Evolutionary conservation across 2,888 invertebrate species (phyloP).

Genomic region (Pegoplata infirma): DNA sequence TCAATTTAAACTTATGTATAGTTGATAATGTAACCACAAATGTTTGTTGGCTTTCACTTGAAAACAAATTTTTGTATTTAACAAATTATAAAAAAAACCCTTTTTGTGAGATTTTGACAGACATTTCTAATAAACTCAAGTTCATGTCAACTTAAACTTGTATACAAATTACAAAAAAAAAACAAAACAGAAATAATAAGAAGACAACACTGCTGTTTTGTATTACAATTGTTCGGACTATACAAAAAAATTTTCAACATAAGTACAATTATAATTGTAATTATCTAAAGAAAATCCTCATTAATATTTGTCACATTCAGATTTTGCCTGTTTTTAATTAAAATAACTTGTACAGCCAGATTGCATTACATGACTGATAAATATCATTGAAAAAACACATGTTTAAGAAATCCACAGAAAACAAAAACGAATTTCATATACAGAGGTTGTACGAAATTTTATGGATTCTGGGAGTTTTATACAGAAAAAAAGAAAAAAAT

Average conservation of each 20-base stretch:
- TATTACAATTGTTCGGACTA: no score
- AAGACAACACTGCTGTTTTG: no score
- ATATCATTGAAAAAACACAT: background rate
- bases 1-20: background rate
- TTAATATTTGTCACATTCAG: slow-evolving; percentile 22
- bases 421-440: no score
- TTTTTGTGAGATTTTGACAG: background rate
- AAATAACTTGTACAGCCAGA: background rate
- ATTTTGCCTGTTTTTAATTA: background rate
- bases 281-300: background rate
- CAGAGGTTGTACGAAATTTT: no score
- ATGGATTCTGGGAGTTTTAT: no score
- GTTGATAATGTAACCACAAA: background rate
- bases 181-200: no score
- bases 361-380: background rate
- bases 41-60: background rate
- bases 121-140: background rate
- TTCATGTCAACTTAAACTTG: background rate
- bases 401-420: background rate
- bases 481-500: no score
- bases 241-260: background rate
- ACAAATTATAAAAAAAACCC: background rate
- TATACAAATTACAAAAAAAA: no score
- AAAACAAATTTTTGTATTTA: background rate
- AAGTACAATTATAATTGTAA: background rate